Evolutionary conservation across 1,140 invertebrate genomes (phyloP), one percentile per base, ranked within the genome.

Genomic region (Pseudobourletiella spinata): DNA sequence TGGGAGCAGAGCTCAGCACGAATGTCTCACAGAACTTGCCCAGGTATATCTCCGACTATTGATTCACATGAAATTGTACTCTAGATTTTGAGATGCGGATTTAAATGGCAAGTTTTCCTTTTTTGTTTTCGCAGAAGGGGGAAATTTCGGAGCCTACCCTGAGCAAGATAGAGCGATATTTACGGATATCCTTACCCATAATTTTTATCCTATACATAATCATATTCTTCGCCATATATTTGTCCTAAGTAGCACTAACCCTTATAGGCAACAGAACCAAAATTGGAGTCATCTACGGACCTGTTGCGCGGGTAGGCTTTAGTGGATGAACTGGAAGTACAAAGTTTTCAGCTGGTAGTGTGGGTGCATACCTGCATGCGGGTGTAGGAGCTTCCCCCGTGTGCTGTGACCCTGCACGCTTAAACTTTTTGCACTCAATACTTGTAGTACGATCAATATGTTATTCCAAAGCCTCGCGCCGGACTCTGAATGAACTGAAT

Each of bases 141-240:
- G 35, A 39, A 32, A 44, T 42, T 14, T 16, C 15, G 29, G 56
- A 63, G 48, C 18, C 28, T 18, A n/a, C 44, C 1, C n/a, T 48
- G 30, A 29, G 59, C 2, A 58, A 32, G 59, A 42, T 63, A 22
- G 61, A 63, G 15, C 52, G 35, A 16, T 24, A 29, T 4, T 28
- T 50, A 4, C 50, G n/a, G 18, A 28, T 63, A 18, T 28, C 18
- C 24, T 14, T 58, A n/a, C 61, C 61, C 20, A 42, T 59, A 26
- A 16, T 59, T 32, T 57, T 63, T 29, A 4, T 63, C 28, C 3
- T 63, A 15, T 63, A 58, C 35, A 22, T 29, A 18, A 46, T 63
- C 6, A 59, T 63, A 44, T 63, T 52, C 32, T 63, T 63, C 52
- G 55, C 61, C 29, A 50, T 59, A 22, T 63, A 59, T 39, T 28